Evolutionary conservation across 2,113 vertebrate species (phyloP).

Genomic region (Pseudolaguvia tuberculata): DNA sequence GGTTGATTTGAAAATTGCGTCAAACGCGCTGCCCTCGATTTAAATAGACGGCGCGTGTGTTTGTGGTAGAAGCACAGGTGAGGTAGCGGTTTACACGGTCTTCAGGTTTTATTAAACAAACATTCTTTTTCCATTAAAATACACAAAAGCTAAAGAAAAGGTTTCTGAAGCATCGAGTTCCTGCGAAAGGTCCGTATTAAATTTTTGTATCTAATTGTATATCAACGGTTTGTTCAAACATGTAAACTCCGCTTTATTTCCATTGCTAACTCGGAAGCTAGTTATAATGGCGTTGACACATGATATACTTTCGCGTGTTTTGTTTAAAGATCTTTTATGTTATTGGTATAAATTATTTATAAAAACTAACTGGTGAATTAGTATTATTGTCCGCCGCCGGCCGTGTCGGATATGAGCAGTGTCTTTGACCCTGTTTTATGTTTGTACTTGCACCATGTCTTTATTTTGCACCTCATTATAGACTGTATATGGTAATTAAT

Average conservation of each 20-base stretch:
- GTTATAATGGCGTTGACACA: too few relatives aligned
- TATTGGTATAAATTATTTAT: too few relatives aligned
- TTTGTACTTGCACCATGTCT: too few relatives aligned
- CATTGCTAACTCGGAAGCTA: not conserved
- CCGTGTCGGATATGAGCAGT: too few relatives aligned
- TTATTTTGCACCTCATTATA: too few relatives aligned
- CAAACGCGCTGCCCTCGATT: slow-evolving; percentile 45
- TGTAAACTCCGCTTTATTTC: not conserved
- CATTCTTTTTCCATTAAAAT: not conserved
- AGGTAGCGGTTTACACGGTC: too few relatives aligned
- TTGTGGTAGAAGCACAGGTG: not conserved
- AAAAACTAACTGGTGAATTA: too few relatives aligned
- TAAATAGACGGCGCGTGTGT: slow-evolving; percentile 56
- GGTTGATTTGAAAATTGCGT: slow-evolving; percentile 64
- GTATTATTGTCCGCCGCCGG: too few relatives aligned
- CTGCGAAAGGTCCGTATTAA: not conserved
- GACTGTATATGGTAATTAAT: too few relatives aligned
- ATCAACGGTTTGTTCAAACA: not conserved
- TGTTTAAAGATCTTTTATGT: too few relatives aligned
- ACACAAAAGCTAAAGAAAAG: not conserved
- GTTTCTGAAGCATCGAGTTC: not conserved
- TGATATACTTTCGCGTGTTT: too few relatives aligned
- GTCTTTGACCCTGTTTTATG: too few relatives aligned
- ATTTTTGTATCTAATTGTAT: not conserved
- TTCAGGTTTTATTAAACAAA: not conserved